Base-by-base conservation (phyloP, 2,888 invertebrate genomes). In the Lobophora halterata region DNA sequence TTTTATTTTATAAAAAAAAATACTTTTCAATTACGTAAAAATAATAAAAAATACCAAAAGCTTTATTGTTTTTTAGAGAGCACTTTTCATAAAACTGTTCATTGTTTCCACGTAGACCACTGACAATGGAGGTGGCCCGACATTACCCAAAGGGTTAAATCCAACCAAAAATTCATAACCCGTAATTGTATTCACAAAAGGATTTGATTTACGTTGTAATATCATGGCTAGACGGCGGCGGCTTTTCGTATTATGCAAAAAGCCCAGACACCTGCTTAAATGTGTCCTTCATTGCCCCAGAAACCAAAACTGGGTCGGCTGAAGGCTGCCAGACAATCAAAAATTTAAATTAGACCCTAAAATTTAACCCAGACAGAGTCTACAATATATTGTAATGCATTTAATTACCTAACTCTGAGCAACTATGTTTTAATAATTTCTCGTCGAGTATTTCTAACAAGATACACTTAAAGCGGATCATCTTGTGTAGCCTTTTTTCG, bases 281-380 rank as follows among this genome's bases (percentile, higher is more conserved):
- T 72, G 60, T 67, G 83, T 72, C 81, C 85, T 83, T 80, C 72
- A 57, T 51, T n/a, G n/a, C n/a, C n/a, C n/a, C n/a, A n/a, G n/a
- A 68, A 71, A 70, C 71, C 53, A 67, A 70, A 85, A 79, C 65
- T 86, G 78, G 86, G 86, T 81, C 86, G 71, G 31, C 68, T 61
- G 71, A 62, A 75, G 78, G 73, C 72, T 72, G 65, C 73, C 79
- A 81, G 83, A 85, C 83, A 76, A 83, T 83, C 81, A 82, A 74
- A 78, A 83, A 81, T 83, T 81, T 72, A 83, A 85, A 85, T 86
- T 75, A 81, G 74, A 64, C 66, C 72, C 68, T 73, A 63, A 59
- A 56, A 55, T 55, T 49, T n/a, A 17, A 43, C 32, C 60, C 62
- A 61, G 60, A 60, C 61, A 58, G 58, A 55, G 50, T 65, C 61